Percentiles rank a stretch among this genome's conserved stretches.
Conservation (phyloP, 2,888 invertebrate genomes). For the Volucella bombylans region DNA sequence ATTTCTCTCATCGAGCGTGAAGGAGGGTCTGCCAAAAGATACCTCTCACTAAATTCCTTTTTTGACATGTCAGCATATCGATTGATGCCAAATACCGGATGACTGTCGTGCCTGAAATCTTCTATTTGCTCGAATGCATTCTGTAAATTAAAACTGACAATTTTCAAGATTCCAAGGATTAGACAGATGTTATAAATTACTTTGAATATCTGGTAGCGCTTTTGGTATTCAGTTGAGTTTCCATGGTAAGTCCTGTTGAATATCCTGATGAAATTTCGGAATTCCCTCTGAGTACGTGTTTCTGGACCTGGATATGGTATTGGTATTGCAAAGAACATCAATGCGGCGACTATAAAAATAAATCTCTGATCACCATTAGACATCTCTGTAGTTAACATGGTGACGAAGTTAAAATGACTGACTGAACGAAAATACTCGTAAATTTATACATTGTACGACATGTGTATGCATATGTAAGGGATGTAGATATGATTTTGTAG, state of each 20-base stretch:
- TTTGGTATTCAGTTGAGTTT: constrained; percentile 44
- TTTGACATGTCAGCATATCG: constrained; percentile 44
- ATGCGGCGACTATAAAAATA: constrained; percentile 30
- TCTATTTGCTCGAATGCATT: constrained; percentile 29
- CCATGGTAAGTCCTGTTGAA: constrained; percentile 53
- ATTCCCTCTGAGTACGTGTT: constrained; percentile 43
- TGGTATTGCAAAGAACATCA: constrained; percentile 63
- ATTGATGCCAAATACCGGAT: constrained; percentile 49
- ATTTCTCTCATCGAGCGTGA: constrained; percentile 13
- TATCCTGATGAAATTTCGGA: constrained; percentile 35
- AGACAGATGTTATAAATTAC: background rate
- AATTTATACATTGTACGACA: no score
- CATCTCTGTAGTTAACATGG: constrained; percentile 27
- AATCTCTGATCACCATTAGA: constrained; percentile 17
- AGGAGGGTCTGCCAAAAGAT: background rate
- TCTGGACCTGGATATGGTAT: constrained; percentile 41
- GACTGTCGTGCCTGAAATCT: constrained; percentile 32
- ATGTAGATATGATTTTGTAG: no score
- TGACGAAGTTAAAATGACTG: constrained; percentile 22
- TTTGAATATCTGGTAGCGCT: constrained; percentile 44
- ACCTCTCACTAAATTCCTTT: constrained; percentile 26
- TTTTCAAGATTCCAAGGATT: background rate
- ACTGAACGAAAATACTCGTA: background rate
- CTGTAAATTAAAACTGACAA: background rate
- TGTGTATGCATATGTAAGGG: no score